phyloP scores from a whole-genome alignment of 2,888 invertebrate species.

The Apeira syringaria region DNA sequence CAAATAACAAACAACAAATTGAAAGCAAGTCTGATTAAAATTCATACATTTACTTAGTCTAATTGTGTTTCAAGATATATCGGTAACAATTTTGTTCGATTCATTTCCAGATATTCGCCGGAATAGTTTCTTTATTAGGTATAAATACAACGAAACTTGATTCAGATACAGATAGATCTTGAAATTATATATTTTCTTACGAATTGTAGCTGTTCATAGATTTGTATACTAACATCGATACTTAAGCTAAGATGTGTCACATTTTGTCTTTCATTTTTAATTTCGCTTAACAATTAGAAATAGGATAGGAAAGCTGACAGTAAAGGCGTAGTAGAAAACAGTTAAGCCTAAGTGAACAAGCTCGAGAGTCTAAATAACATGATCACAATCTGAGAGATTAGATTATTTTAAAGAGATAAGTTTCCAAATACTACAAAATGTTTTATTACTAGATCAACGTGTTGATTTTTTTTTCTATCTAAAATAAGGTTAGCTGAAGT shows the following conservation, averaged over 20 bases:
- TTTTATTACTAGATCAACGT: slow-evolving; percentile 21
- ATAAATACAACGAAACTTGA: not conserved
- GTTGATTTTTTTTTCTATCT: slow-evolving; percentile 59
- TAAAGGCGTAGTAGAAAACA: slow-evolving; percentile 71
- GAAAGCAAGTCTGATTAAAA: slow-evolving; percentile 12
- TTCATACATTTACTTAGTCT: slow-evolving; percentile 3
- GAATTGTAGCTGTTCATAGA: slow-evolving; percentile 10
- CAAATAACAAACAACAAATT: slow-evolving; percentile 11
- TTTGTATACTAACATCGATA: slow-evolving; percentile 18
- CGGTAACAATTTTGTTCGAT: not conserved
- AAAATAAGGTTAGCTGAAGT: slow-evolving; percentile 61
- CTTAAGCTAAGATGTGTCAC: slow-evolving; percentile 22
- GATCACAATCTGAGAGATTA: slow-evolving; percentile 28
- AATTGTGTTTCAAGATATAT: slow-evolving; percentile 3
- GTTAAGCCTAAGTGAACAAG: slow-evolving; percentile 76
- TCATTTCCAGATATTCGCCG: not conserved
- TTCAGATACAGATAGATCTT: slow-evolving; percentile 4
- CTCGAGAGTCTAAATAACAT: slow-evolving; percentile 64
- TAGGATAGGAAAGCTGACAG: slow-evolving; percentile 63
- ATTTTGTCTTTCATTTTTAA: slow-evolving; percentile 25
- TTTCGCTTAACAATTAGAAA: slow-evolving; percentile 32
- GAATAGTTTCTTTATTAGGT: no score
- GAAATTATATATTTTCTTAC: slow-evolving; percentile 1
- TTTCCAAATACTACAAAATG: slow-evolving; percentile 29
- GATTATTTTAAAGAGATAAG: slow-evolving; percentile 23